Conservation (phyloP, 2,888 invertebrate species). For the Ellobium chinense region DNA sequence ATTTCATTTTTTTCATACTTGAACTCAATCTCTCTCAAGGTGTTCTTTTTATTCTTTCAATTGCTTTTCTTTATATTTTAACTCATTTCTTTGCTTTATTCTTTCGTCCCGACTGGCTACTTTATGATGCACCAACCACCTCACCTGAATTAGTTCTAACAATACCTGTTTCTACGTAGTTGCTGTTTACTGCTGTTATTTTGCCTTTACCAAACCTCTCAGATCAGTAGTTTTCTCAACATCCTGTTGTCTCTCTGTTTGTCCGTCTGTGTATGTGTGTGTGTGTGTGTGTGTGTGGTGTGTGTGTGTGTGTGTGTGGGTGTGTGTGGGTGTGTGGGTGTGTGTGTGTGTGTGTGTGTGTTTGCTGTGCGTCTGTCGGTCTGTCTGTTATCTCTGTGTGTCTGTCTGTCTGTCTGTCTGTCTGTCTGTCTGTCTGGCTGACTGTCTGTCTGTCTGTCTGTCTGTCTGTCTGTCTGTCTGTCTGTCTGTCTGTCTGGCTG, state of each 20-base stretch:
- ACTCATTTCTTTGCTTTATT: no score
- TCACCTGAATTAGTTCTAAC: no score
- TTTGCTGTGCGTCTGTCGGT: neutral
- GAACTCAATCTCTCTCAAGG: no score
- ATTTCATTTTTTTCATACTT: no score
- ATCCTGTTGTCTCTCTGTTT: neutral
- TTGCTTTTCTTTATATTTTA: no score
- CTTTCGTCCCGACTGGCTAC: no score
- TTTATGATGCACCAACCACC: no score
- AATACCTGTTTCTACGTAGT: no score
- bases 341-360: neutral
- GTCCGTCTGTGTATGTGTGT: neutral
- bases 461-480: neutral
- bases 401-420: neutral
- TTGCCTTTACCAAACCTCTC: no score
- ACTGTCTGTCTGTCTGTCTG: neutral
- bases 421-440: neutral
- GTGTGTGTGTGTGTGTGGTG: neutral
- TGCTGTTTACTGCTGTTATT: no score
- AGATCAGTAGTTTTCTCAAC: no score
- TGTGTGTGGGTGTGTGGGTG: neutral
- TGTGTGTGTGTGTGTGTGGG: neutral
- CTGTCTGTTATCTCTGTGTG: neutral
- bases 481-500: neutral
- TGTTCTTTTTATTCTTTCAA: no score